A percentile compares a stretch with the other conserved stretches of the same genome.
Conservation (phyloP, 2,888 invertebrate species). For the Aphidius colemani region DNA sequence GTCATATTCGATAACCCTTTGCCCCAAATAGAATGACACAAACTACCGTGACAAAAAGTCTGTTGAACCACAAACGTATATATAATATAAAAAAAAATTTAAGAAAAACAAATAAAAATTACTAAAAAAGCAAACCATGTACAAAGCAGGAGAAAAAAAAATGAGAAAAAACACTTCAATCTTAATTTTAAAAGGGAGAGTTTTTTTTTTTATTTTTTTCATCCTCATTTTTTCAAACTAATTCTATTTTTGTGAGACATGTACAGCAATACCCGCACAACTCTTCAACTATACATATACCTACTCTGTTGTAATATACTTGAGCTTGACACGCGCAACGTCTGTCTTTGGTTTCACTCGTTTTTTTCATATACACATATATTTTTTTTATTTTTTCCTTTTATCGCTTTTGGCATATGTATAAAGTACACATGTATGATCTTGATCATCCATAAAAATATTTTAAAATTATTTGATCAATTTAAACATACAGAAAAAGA, state of each 20-base stretch:
- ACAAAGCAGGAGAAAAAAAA: neutral
- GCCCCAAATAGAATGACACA: conserved; percentile 18
- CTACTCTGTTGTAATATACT: neutral
- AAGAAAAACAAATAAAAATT: neutral
- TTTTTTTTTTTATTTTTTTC: conserved; percentile 18
- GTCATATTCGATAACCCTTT: conserved; percentile 9
- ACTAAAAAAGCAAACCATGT: neutral
- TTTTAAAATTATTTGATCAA: neutral
- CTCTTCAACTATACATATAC: conserved; percentile 7
- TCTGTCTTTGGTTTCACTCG: conserved; percentile 8
- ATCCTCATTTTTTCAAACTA: conserved; percentile 15
- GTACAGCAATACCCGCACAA: neutral
- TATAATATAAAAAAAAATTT: neutral
- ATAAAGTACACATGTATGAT: too few species aligned
- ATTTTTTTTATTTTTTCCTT: neutral
- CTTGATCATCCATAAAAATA: too few species aligned
- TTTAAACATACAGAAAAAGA: neutral
- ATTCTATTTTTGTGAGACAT: conserved; percentile 25
- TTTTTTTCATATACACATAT: conserved; percentile 7
- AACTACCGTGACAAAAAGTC: neutral
- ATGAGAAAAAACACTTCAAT: conserved; percentile 14
- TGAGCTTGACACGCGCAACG: conserved; percentile 13
- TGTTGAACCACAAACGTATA: neutral
- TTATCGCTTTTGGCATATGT: neutral
- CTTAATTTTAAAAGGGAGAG: conserved; percentile 16